These are phyloP conservation scores for Platichthys flesus DNA, from an alignment of 2,113 vertebrate species.

Conservation along the genomic window DNA sequence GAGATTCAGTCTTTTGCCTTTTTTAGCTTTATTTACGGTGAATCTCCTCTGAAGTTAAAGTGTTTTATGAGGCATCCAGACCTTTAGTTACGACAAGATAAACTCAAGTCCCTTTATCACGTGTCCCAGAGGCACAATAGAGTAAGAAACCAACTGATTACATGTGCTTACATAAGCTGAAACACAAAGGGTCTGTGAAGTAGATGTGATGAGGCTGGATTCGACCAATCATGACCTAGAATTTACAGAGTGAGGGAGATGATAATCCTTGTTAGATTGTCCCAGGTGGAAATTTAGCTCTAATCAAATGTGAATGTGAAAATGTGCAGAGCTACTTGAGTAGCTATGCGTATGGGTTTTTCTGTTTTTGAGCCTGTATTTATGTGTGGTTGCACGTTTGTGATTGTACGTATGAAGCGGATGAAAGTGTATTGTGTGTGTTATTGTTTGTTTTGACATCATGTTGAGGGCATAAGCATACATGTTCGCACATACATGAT, in stretches of 20 bases:
- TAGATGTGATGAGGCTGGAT: conserved; percentile 38
- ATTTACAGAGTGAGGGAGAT: conserved; percentile 9
- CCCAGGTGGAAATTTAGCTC: conserved; percentile 50
- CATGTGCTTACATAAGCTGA: conserved; percentile 46
- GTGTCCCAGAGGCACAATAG: conserved; percentile 21
- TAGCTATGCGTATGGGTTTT: background rate
- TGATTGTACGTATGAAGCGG: background rate
- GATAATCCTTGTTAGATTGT: conserved; percentile 6
- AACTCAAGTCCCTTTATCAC: conserved; percentile 34
- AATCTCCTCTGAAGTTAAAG: too few species aligned
- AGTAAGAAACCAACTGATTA: conserved; percentile 52
- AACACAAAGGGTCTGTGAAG: conserved; percentile 27
- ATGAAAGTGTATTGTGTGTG: too few species aligned
- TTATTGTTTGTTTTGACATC: background rate
- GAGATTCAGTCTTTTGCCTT: too few species aligned
- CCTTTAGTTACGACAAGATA: conserved; percentile 26
- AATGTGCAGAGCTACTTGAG: conserved; percentile 30
- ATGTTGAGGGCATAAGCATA: conserved; percentile 15
- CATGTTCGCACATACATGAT: conserved; percentile 17
- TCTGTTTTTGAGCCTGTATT: conserved; percentile 11
- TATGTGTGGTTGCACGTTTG: background rate
- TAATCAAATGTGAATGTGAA: conserved; percentile 53
- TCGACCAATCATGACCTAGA: conserved; percentile 49
- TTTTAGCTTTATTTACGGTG: too few species aligned
- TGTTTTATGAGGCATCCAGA: too few species aligned